Base-by-base conservation (phyloP, 2,888 invertebrate genomes). In the Stenchaetothrips biformis region DNA sequence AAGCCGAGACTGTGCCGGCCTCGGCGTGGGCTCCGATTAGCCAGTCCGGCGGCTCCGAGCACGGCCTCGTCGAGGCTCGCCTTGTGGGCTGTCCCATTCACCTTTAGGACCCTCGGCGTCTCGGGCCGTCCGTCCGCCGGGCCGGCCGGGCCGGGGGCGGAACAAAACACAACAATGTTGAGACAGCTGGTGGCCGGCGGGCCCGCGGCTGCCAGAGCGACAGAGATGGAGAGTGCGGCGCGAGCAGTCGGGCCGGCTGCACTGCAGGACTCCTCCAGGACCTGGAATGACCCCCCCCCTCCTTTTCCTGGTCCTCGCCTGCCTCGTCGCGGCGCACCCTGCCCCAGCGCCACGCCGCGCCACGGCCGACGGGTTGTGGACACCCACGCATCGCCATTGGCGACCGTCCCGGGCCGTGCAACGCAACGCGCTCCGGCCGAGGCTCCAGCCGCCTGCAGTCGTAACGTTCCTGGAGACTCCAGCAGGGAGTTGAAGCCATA, bases 341-440 rank as follows among this genome's bases (percentile, higher is more conserved):
- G 67, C 67, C 67, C 11, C 67, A 7, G 7, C 67, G 67, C 67
- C 18, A 59, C 59, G 59, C 59, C 11, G 13, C 53, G 11, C 53
- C 59, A 59, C 59, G 59, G 59, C 67, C 21, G 67, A 21, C 67
- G 7, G 67, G 67, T 59, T 59, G 1, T 74, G 67, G 67, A 74
- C 67, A 74, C 67, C 67, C 67, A 74, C 67, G 67, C 67, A 74
- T 25, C 67, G 67, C 67, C 67, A 74, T 74, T 74, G 67, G 67
- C 67, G 67, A 74, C 67, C 67, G 67, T 21, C 21, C 67, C 21
- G 21, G 67, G 21, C 25, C 67, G 67, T 21, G 21, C 25, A 3
- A 74, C 21, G 9, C 59, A 6, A 9, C 18, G 8, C 18, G 8
- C 18, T 13, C 59, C 13, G 2, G 53, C 53, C 53, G 13, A 9